Conservation (phyloP, 2,113 vertebrate genomes). For the Aegotheles bennettii region DNA sequence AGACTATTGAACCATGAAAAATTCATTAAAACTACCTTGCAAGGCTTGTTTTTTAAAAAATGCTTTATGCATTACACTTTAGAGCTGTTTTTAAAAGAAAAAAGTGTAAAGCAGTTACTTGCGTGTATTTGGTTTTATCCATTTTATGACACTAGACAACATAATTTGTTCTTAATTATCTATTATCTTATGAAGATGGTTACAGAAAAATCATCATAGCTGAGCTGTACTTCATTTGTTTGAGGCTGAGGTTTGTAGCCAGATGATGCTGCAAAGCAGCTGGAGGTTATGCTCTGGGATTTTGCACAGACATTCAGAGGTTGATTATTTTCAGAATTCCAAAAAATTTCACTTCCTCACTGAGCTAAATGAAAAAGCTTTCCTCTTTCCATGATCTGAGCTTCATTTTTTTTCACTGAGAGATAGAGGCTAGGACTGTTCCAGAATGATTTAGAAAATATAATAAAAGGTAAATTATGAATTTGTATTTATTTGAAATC, state of each 20-base stretch:
- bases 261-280: neutral
- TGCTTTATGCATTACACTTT: neutral
- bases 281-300: rapidly evolving
- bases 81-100: neutral
- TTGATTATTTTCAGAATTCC: neutral
- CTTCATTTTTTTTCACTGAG: neutral
- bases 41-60: neutral
- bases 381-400: too few species aligned
- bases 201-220: neutral
- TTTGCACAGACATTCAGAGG: neutral
- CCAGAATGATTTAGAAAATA: neutral
- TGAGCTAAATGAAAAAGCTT: neutral
- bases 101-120: neutral
- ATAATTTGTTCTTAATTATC: neutral
- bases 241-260: neutral
- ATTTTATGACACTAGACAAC: neutral
- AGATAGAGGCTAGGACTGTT: neutral
- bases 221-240: neutral
- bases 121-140: neutral
- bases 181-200: neutral
- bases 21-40: slow-evolving; percentile 25
- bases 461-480: neutral
- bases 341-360: neutral
- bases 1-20: slow-evolving; percentile 44
- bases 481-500: neutral